These are phyloP conservation scores for Teleogryllus oceanicus DNA, from an alignment of 2,888 invertebrate genomes.

Conservation along the genomic window DNA sequence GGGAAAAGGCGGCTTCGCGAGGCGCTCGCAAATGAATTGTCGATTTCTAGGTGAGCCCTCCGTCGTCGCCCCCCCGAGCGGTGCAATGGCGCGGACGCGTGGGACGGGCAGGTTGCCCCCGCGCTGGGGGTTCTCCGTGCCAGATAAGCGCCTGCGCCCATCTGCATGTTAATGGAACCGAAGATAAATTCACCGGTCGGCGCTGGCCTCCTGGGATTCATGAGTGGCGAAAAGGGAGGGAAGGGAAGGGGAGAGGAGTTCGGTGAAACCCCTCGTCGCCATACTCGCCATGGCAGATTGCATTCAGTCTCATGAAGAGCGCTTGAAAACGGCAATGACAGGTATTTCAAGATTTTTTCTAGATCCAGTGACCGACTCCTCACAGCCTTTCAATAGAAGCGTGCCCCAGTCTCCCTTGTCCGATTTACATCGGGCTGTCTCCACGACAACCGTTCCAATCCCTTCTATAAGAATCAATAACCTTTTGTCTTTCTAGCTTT, in stretches of 20 bases:
- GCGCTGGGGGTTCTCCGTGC: neutral
- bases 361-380: neutral
- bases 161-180: constrained; percentile 6
- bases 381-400: neutral
- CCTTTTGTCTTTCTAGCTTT: no score
- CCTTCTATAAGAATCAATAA: no score
- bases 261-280: neutral
- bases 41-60: neutral
- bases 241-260: neutral
- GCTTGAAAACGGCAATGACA: neutral
- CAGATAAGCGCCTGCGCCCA: neutral
- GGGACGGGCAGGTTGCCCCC: neutral
- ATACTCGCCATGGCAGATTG: neutral
- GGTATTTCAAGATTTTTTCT: neutral
- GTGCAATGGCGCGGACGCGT: neutral
- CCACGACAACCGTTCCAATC: no score
- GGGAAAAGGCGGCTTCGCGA: neutral
- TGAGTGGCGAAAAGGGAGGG: neutral
- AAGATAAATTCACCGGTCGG: neutral
- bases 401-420: no score
- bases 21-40: neutral
- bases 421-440: no score
- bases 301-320: neutral
- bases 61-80: neutral
- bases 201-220: neutral